Evolutionary conservation across 2,113 vertebrate genomes (phyloP).

Genomic region (Calypte anna): DNA sequence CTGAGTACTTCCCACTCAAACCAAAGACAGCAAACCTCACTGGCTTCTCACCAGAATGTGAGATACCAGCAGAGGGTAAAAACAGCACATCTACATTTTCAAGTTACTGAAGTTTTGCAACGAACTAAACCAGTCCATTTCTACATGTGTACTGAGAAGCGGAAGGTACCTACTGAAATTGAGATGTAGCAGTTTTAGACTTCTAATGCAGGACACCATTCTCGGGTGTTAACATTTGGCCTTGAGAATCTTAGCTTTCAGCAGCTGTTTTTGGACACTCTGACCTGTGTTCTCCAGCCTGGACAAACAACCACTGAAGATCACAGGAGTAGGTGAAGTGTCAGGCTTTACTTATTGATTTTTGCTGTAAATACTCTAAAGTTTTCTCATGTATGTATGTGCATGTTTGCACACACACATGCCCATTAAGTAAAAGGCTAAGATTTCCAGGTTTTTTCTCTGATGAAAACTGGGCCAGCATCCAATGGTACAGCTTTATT

Average conservation of each 20-base stretch:
- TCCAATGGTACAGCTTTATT: background rate
- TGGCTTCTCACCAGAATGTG: background rate
- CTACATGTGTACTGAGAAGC: background rate
- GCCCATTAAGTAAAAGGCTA: background rate
- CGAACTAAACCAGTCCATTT: background rate
- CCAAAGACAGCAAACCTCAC: background rate
- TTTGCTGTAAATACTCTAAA: background rate
- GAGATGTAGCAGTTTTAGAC: background rate
- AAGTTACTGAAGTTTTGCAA: background rate
- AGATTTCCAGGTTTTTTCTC: background rate
- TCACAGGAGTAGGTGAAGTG: background rate
- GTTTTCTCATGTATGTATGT: background rate
- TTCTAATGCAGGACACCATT: background rate
- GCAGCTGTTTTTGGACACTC: background rate
- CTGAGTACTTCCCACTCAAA: background rate
- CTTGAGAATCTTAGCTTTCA: background rate
- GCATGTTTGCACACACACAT: background rate
- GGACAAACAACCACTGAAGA: background rate
- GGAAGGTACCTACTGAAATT: background rate
- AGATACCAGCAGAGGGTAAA: background rate
- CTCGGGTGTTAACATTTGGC: background rate
- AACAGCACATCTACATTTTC: background rate
- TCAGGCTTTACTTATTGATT: background rate
- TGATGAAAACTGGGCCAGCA: background rate
- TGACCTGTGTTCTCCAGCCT: background rate